phyloP scores from a whole-genome alignment of 2,888 invertebrate genomes.

The Apomyelois bistriatella region DNA sequence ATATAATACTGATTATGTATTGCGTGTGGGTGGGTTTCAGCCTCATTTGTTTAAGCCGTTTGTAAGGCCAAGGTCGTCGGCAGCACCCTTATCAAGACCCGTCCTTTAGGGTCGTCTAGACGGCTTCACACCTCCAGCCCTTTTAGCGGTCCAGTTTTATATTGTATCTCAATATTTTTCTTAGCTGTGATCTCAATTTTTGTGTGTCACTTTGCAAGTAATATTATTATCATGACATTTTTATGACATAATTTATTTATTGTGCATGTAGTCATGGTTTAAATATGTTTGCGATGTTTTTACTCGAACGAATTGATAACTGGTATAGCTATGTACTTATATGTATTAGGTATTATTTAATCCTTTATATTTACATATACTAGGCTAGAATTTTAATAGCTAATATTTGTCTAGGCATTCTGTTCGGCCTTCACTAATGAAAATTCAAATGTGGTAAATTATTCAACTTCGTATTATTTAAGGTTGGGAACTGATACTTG shows the following conservation, averaged over 20 bases:
- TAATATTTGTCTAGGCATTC: neutral
- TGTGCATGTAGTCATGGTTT: no score
- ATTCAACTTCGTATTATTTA: neutral
- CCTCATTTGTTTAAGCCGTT: conserved; percentile 73
- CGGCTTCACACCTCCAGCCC: conserved; percentile 73
- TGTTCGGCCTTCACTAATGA: conserved; percentile 14
- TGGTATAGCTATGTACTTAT: no score
- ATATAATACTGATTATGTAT: conserved; percentile 39
- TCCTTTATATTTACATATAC: no score
- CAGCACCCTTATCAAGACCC: conserved; percentile 73
- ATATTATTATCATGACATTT: neutral
- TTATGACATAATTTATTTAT: no score
- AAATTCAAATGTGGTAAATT: neutral
- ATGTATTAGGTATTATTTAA: no score
- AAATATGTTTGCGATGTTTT: no score
- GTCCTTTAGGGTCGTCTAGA: conserved; percentile 76
- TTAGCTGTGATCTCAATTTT: conserved; percentile 8
- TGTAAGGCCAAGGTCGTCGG: conserved; percentile 72
- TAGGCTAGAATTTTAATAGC: no score
- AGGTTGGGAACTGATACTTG: neutral
- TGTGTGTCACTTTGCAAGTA: conserved; percentile 7
- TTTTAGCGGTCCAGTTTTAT: conserved; percentile 61
- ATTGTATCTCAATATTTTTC: conserved; percentile 42
- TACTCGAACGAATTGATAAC: no score
- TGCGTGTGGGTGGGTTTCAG: conserved; percentile 38